phyloP scores from a whole-genome alignment of 1,140 invertebrate genomes.

The Megathymus violae region DNA sequence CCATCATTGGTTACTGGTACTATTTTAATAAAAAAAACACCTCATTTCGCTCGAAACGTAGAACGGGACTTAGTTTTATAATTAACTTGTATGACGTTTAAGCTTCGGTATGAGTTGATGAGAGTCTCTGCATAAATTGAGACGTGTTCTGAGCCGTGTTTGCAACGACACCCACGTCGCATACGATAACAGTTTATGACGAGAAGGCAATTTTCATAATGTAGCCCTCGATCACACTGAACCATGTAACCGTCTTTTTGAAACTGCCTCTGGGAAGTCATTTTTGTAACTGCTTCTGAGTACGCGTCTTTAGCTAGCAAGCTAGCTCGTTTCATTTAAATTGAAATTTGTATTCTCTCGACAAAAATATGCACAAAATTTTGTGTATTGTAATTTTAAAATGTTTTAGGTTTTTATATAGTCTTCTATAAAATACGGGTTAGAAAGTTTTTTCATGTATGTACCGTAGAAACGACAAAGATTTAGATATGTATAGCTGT shows the following conservation, averaged over 20 bases:
- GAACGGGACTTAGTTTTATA: slow-evolving; percentile 49
- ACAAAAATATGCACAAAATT: neutral
- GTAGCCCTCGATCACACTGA: slow-evolving; percentile 17
- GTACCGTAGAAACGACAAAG: too few species aligned
- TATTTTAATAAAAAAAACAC: slow-evolving; percentile 40
- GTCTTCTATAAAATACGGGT: too few species aligned
- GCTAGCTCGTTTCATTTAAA: slow-evolving; percentile 23
- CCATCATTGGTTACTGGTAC: too few species aligned
- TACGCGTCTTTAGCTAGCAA: slow-evolving; percentile 9
- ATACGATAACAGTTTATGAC: slow-evolving; percentile 53
- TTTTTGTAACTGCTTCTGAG: slow-evolving; percentile 10
- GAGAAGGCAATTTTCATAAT: slow-evolving; percentile 56
- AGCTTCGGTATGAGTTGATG: slow-evolving; percentile 40
- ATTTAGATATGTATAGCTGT: too few species aligned
- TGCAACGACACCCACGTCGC: slow-evolving; percentile 47
- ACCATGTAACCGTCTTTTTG: slow-evolving; percentile 12
- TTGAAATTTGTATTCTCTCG: slow-evolving; percentile 15
- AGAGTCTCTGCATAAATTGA: slow-evolving; percentile 45
- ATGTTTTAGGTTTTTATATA: too few species aligned
- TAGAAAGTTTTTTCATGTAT: too few species aligned
- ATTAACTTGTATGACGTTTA: slow-evolving; percentile 44
- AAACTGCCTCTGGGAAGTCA: slow-evolving; percentile 18
- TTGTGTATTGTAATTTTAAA: neutral
- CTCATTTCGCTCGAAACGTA: slow-evolving; percentile 26
- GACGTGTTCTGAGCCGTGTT: slow-evolving; percentile 46